Conservation (phyloP, 2,113 vertebrate genomes). For the Nycticebus coucang region DNA sequence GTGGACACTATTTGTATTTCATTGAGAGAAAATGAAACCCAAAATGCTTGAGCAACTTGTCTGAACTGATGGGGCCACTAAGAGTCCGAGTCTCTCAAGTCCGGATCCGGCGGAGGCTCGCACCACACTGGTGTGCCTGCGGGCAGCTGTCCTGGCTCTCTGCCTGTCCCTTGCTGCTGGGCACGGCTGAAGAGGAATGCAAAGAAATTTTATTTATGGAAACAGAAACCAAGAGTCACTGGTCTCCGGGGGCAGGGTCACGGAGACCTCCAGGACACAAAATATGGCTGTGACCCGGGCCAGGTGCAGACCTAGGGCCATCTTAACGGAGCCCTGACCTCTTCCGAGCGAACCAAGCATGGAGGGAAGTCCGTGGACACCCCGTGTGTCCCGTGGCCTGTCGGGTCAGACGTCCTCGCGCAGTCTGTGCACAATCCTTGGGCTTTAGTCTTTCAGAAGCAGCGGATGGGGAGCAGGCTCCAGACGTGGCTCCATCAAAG, state of each 20-base stretch:
- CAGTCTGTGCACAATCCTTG: neutral
- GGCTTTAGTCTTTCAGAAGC: neutral
- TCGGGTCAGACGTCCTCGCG: neutral
- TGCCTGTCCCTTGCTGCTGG: neutral
- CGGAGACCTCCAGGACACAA: neutral
- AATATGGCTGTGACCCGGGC: too few species aligned
- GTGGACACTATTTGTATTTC: neutral
- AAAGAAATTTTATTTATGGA: neutral
- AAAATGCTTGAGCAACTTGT: neutral
- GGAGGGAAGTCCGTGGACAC: neutral
- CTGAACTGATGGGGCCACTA: neutral
- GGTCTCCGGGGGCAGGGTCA: neutral
- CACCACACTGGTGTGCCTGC: too few species aligned
- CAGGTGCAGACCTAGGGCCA: neutral
- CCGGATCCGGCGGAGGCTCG: neutral
- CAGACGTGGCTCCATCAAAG: too few species aligned
- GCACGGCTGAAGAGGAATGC: too few species aligned
- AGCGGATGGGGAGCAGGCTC: neutral
- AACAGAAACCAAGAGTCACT: neutral
- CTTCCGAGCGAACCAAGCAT: neutral
- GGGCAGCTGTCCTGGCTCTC: rapidly evolving
- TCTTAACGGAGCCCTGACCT: neutral
- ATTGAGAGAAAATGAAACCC: neutral
- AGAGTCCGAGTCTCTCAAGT: neutral
- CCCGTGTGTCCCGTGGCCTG: neutral